These are phyloP conservation scores for Danio aesculapii DNA, from an alignment of 2,797 vertebrate species.

Conservation along the genomic window DNA sequence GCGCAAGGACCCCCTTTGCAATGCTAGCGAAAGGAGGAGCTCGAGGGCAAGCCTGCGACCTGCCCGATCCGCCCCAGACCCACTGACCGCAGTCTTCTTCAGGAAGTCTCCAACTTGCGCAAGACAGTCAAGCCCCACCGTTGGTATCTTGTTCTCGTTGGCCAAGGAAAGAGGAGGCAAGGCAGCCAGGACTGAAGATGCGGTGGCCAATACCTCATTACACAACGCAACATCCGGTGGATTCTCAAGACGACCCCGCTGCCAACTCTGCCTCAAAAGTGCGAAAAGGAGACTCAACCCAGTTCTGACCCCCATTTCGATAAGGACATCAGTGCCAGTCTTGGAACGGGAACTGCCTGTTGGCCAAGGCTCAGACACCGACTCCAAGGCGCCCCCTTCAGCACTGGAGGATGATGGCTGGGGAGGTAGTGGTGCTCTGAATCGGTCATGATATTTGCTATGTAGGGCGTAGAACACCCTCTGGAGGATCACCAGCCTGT, in stretches of 20 bases:
- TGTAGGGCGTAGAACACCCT: slow-evolving; percentile 84
- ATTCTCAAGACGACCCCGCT: slow-evolving; percentile 63
- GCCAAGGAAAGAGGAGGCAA: slow-evolving; percentile 84
- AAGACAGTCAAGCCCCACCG: slow-evolving; percentile 83
- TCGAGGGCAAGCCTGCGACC: slow-evolving; percentile 82
- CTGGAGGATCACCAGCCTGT: slow-evolving; percentile 80
- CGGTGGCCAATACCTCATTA: slow-evolving; percentile 83
- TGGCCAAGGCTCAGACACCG: slow-evolving; percentile 72
- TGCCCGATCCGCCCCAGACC: slow-evolving; percentile 76
- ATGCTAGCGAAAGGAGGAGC: slow-evolving; percentile 81
- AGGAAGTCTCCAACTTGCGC: slow-evolving; percentile 82
- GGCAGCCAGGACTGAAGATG: slow-evolving; percentile 79
- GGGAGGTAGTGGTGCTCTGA: slow-evolving; percentile 71
- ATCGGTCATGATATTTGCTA: slow-evolving; percentile 85
- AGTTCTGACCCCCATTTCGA: slow-evolving; percentile 86
- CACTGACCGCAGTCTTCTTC: slow-evolving; percentile 82
- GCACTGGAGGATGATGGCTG: slow-evolving; percentile 69
- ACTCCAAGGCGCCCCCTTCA: slow-evolving; percentile 75
- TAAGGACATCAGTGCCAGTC: slow-evolving; percentile 83
- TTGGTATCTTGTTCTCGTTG: slow-evolving; percentile 85
- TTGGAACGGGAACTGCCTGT: slow-evolving; percentile 71
- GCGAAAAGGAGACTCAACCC: slow-evolving; percentile 85
- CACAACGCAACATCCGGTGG: slow-evolving; percentile 79
- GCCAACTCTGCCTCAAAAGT: slow-evolving; percentile 85
- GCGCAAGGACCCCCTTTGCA: slow-evolving; percentile 83